Evolutionary conservation across 2,113 vertebrate species (phyloP).

Genomic region (Sminthopsis crassicaudata): DNA sequence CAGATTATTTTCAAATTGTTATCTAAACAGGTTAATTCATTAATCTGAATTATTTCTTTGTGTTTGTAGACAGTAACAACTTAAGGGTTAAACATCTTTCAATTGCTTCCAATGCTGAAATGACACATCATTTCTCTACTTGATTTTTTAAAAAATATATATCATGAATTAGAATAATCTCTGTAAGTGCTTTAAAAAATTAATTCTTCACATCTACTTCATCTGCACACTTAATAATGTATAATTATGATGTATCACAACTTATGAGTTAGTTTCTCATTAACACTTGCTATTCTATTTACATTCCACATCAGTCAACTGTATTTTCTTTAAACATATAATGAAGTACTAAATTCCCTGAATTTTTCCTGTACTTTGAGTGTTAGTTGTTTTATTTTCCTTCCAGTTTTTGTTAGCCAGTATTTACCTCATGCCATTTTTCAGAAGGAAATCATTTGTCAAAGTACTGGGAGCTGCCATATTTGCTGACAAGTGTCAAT

Average conservation of each 20-base stretch:
- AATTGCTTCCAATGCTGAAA: not conserved
- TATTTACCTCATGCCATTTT: constrained; percentile 46
- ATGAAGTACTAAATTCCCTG: constrained; percentile 31
- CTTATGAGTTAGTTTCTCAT: constrained; percentile 3
- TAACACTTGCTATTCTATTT: constrained; percentile 29
- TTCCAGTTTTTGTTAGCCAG: constrained; percentile 20
- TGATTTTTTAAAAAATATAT: not conserved
- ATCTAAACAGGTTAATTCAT: not conserved
- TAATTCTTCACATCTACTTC: not conserved
- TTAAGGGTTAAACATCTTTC: constrained; percentile 42
- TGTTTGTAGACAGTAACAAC: constrained; percentile 36
- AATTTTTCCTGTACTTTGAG: not conserved
- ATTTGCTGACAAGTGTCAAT: constrained; percentile 92
- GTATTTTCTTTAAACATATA: constrained; percentile 23
- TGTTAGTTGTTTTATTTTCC: not conserved
- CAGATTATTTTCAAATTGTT: not conserved
- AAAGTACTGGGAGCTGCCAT: constrained; percentile 18
- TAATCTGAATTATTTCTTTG: constrained; percentile 22
- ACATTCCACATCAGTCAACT: constrained; percentile 46
- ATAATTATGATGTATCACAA: not conserved
- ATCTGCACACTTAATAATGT: not conserved
- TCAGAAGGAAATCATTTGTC: constrained; percentile 51
- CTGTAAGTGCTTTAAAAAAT: not conserved
- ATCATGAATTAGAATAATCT: constrained; percentile 37
- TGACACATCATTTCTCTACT: not conserved